These are phyloP conservation scores for Paracentrotus lividus DNA, from an alignment of 53 echinoderm and acorn worm genomes.

Conservation along the genomic window DNA sequence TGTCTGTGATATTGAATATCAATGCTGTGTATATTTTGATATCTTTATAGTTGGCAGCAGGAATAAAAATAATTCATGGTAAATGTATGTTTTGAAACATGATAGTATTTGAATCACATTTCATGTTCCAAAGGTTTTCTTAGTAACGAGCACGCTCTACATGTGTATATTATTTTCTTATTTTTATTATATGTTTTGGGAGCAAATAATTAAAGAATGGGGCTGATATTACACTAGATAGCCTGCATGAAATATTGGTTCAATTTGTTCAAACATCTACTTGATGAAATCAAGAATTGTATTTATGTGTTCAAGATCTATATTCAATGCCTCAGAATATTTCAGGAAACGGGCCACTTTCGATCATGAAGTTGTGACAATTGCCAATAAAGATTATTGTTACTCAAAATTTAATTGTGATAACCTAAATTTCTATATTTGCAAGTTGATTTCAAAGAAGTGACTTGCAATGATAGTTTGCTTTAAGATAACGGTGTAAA, in stretches of 20 bases:
- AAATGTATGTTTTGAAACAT: background rate
- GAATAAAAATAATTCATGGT: background rate
- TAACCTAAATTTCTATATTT: too few species aligned
- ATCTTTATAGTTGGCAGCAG: background rate
- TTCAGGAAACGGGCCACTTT: background rate
- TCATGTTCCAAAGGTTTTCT: background rate
- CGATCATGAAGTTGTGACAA: background rate
- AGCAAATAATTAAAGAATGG: background rate
- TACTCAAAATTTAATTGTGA: too few species aligned
- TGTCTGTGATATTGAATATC: background rate
- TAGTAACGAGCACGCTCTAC: background rate
- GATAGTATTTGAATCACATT: background rate
- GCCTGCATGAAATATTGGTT: background rate
- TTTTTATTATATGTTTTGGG: background rate
- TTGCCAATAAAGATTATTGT: background rate
- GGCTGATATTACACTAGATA: background rate
- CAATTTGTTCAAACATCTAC: background rate
- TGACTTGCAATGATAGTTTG: too few species aligned
- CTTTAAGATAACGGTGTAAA: too few species aligned
- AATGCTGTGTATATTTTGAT: background rate
- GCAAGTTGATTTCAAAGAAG: too few species aligned
- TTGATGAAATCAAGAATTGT: background rate
- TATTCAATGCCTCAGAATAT: background rate
- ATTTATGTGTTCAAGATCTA: background rate
- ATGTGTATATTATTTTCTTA: too few species aligned